Base-by-base conservation (phyloP, 2,888 invertebrate species). In the Macaria liturata region DNA sequence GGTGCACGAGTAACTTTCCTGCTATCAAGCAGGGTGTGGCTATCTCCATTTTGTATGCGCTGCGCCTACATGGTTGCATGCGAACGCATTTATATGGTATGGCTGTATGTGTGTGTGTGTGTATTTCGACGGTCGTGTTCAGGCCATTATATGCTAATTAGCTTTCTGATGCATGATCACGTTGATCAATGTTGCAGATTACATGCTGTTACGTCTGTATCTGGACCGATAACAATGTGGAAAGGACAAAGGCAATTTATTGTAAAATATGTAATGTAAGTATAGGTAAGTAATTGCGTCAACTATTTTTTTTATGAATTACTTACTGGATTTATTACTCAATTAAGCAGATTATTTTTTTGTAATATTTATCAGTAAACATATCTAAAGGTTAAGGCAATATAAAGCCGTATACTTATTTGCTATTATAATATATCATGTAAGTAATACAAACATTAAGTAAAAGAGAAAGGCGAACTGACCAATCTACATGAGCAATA, bases 1-100 rank as follows among this genome's bases (percentile, higher is more conserved):
- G 51, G 45, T 51, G 51, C 7, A 20, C 44, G 44, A 44, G 4
- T 34, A n/a, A 50, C 43, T 50, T 44, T 51, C 51, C 37, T 45
- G 37, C 8, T 8, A 32, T 44, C 77, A 79, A 80, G 81, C 81
- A 75, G 88, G 89, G 88, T 89, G 90, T 86, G 89, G 86, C 81
- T 86, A 84, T 82, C 81, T 82, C 80, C 81, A 83, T 81, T 88
- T 81, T 83, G 80, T 84, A 86, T 86, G 83, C 84, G 78, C 71
- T 78, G 78, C 75, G 70, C 75, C 74, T 78, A 80, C 80, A 83
- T 83, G 79, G 77, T 72, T 82, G 81, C 82, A 86, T 77, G 77
- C 78, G 66, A 81, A 79, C 73, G 75, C 79, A 69, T 64, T 73
- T 40, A 47, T 62, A 57, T 54, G 44, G 49, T 50, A 42, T 44